Evolutionary conservation across 2,888 invertebrate species (phyloP), one percentile per base, ranked within the genome.

Genomic region (Tanypteryx hageni): DNA sequence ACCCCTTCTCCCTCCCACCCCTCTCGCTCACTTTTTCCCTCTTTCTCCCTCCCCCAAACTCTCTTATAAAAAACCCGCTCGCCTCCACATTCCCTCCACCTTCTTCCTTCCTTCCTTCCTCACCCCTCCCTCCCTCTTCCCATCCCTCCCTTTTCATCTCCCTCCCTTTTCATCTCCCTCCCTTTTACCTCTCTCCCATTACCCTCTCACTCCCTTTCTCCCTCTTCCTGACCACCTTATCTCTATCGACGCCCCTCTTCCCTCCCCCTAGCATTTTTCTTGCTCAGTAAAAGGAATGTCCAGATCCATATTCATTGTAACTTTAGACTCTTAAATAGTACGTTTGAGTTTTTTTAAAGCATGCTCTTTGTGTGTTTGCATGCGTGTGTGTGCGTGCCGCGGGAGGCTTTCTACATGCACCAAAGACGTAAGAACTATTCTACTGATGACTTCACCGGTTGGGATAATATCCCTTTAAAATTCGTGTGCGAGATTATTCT

Each of bases 401-500:
- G 56, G 56, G 16, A 18, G 11, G 83, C 10, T 57, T 56, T 18
- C n/a, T 9, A 57, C 56, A 10, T n/a, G 18, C 16, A 18, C 56
- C 56, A 57, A 57, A 83, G 7, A 18, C 13, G n/a, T 4, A 44
- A 18, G 56, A 83, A 83, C 83, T 83, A 83, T n/a, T 83, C 83
- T 57, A 57, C 57, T 44, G 83, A 56, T 83, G 83, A 83, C 83
- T 83, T 83, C 83, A 57, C 83, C 56, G 57, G 83, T 83, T 83
- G 18, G 56, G 56, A 44, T 44, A 44, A 44, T 44, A 44, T 44
- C 44, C 44, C 44, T 44, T 44, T 44, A 44, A 44, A 44, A 44
- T 44, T 44, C 5, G 44, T 5, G 44, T 44, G 44, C 44, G 44
- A 44, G 44, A 44, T 44, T 44, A n/a, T 44, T 44, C 5, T 44